Percentiles rank a stretch among this genome's conserved stretches.
phyloP scores from a whole-genome alignment of 1,140 invertebrate genomes.

The Pseudomyrmex flavicornis region DNA sequence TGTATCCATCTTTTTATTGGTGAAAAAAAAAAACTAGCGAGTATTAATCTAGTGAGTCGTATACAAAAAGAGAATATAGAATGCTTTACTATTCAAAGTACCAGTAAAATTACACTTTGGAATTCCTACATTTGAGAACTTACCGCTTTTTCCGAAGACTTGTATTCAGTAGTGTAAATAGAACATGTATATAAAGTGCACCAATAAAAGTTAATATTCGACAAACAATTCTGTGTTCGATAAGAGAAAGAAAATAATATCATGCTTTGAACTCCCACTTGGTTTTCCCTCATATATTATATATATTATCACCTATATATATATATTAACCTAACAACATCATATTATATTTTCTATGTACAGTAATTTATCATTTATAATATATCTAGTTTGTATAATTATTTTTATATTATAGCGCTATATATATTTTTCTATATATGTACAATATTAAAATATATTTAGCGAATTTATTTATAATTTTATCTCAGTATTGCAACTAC shows the following conservation, averaged over 20 bases:
- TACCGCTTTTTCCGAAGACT: conserved; percentile 46
- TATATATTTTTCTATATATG: too few species aligned
- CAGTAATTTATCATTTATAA: too few species aligned
- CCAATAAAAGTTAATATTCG: conserved; percentile 47
- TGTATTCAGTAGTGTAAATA: conserved; percentile 67
- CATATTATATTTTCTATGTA: too few species aligned
- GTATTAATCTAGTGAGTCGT: conserved; percentile 7
- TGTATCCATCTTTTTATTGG: conserved; percentile 29
- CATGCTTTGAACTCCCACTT: not conserved
- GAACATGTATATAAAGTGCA: conserved; percentile 61
- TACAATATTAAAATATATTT: too few species aligned
- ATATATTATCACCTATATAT: too few species aligned
- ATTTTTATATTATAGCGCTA: too few species aligned
- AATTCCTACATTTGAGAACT: conserved; percentile 38
- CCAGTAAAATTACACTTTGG: conserved; percentile 5
- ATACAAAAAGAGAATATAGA: conserved; percentile 15
- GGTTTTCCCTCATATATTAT: not conserved
- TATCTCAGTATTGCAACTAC: too few species aligned
- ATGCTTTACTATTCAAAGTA: conserved; percentile 45
- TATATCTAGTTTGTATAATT: too few species aligned
- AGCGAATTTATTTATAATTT: too few species aligned
- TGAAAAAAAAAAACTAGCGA: conserved; percentile 15
- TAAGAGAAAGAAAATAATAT: too few species aligned
- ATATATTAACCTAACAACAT: too few species aligned
- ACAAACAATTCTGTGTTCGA: conserved; percentile 18